Percentiles rank a stretch among this genome's conserved stretches.
Conservation (phyloP, 1,140 invertebrate species). For the Drosophila ambigua region DNA sequence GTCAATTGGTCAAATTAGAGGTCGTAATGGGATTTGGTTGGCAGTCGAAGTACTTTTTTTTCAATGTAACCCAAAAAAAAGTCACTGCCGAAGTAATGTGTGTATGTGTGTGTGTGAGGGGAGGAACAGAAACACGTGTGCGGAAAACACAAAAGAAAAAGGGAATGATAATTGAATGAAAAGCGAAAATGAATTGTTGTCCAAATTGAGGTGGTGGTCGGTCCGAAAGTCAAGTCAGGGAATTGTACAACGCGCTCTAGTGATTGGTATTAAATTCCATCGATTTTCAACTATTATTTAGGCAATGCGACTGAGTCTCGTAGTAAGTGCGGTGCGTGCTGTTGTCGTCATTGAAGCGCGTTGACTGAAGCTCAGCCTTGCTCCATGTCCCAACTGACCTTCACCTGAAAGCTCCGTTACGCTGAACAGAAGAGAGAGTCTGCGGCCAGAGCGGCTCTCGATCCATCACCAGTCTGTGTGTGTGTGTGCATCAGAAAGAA, state of each 20-base stretch:
- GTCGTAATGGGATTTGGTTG: conserved; percentile 29
- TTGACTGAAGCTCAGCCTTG: conserved; percentile 45
- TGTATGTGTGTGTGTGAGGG: conserved; percentile 13
- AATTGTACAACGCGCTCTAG: conserved; percentile 2
- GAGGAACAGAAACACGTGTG: conserved; percentile 65
- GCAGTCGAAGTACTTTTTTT: conserved; percentile 62
- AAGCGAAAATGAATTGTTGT: conserved; percentile 49
- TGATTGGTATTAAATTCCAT: background rate
- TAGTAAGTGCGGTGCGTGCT: conserved; percentile 52
- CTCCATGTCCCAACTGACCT: conserved; percentile 71
- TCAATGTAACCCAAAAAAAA: conserved; percentile 53
- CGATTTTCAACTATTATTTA: conserved; percentile 10
- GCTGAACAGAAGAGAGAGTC: background rate
- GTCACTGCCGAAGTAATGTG: conserved; percentile 58
- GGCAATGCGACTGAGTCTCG: conserved; percentile 35
- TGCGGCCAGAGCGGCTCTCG: background rate
- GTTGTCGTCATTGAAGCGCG: conserved; percentile 72
- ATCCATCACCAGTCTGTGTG: background rate
- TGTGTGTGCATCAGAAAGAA: no score
- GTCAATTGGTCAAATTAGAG: conserved; percentile 70
- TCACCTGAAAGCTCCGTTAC: conserved; percentile 40
- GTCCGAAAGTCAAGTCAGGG: conserved; percentile 33
- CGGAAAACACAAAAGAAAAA: conserved; percentile 44
- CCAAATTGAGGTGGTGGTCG: conserved; percentile 1
- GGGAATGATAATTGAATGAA: conserved; percentile 16